Evolutionary conservation across 2,113 vertebrate species (phyloP), one percentile per base, ranked within the genome.

Genomic region (Menidia beryllina): DNA sequence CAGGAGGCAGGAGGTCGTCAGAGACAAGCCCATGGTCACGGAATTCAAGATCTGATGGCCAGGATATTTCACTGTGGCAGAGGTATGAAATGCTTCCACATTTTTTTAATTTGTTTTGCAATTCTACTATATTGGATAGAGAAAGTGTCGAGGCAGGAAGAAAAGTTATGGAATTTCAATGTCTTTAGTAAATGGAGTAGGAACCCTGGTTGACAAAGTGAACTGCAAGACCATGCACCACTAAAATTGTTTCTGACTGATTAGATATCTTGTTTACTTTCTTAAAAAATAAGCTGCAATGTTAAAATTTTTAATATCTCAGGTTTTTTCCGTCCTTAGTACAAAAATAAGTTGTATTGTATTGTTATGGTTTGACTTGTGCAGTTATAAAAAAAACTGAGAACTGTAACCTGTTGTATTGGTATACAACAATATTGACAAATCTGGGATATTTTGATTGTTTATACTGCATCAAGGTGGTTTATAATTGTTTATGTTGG

Each of bases 1-100:
- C 30, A 64, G 65, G 25, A 62, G 63, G 14, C 43, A 74, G 13
- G 69, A 83, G 20, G 45, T 79, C 13, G 39, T 81, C 14, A 41
- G 23, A 59, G 38, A 43, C 56, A 59, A 59, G 9, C 56, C 38
- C 3, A 26, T 49, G 48, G 7, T 50, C 11, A 2, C 12, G 0
- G 26, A 25, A 20, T 13, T 43, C 38, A 59, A 61, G 19, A 47
- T 0, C 1, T n/a, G 19, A 61, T 61, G 41, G 41, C 19, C 24
- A 55, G 3, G 0, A 52, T 15, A 30, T 8, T 13, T 54, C 19
- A 54, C 26, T 7, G 26, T 13, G 17, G 19, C 19, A 30, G 17
- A 54, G 52, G 52, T 50, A 50, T 25, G 21, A 50, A 50, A 50
- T 50, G 12, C 21, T 50, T 47, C 13, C n/a, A 19, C 4, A 45